These are phyloP conservation scores for Microtus richardsoni DNA, from an alignment of 2,113 vertebrate genomes.

Conservation along the genomic window DNA sequence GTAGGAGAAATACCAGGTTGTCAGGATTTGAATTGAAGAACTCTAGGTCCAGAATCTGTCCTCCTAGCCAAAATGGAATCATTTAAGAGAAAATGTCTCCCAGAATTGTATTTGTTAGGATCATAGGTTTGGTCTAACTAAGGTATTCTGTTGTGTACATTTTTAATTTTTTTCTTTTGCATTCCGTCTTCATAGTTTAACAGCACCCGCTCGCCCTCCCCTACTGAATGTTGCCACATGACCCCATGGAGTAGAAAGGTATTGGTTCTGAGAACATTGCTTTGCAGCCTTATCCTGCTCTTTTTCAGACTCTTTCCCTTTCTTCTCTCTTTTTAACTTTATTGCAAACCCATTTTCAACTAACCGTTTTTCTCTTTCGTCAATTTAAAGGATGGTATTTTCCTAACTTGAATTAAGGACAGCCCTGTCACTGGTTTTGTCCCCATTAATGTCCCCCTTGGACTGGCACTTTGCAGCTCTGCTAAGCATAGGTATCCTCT, in stretches of 20 bases:
- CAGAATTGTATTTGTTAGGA: slow-evolving; percentile 50
- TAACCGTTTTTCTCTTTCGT: slow-evolving; percentile 61
- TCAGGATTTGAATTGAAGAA: not conserved
- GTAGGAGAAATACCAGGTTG: not conserved
- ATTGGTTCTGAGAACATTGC: slow-evolving; percentile 87
- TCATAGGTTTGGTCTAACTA: slow-evolving; percentile 73
- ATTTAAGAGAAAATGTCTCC: not conserved
- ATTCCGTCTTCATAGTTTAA: slow-evolving; percentile 95
- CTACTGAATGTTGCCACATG: slow-evolving; percentile 98
- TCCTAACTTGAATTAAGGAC: slow-evolving; percentile 66
- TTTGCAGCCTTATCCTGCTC: slow-evolving; percentile 83
- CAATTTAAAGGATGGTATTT: slow-evolving; percentile 48
- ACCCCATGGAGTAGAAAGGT: slow-evolving; percentile 99
- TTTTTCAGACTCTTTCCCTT: slow-evolving; percentile 80
- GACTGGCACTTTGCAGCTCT: slow-evolving; percentile 41
- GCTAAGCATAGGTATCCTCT: not conserved
- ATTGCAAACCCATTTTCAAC: slow-evolving; percentile 43
- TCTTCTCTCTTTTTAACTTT: slow-evolving; percentile 82
- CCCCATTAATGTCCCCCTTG: not conserved
- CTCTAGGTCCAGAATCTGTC: slow-evolving; percentile 7
- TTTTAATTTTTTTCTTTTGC: slow-evolving; percentile 87
- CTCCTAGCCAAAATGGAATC: slow-evolving; percentile 11
- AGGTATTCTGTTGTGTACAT: slow-evolving; percentile 75
- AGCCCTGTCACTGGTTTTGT: not conserved
- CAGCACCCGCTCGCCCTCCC: slow-evolving; percentile 94